Evolutionary conservation across 2,888 invertebrate species (phyloP), one percentile per base, ranked within the genome.

Genomic region (Orgyia antiqua): DNA sequence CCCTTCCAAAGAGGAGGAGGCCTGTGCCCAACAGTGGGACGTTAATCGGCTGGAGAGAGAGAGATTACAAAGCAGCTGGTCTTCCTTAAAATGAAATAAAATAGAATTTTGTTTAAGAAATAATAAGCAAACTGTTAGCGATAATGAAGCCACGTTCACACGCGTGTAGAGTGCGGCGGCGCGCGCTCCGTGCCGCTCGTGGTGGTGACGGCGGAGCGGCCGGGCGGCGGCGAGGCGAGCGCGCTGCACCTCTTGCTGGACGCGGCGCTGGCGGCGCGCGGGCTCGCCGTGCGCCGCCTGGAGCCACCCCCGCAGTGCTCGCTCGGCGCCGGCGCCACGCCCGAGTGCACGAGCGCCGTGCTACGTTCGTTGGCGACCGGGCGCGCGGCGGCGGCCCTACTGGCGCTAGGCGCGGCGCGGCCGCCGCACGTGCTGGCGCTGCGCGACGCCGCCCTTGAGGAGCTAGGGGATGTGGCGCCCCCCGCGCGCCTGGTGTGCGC

Each of bases 381-480:
- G 1, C 12, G 0, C 2, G 33, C 51, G 36, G 58, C 54, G 31
- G 68, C 36, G 3, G 69, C 68, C 8, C 30, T 72, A 32, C 37
- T 53, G 30, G 40, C 51, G n/a, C 41, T 69, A 39, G 53, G 66
- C n/a, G 58, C 56, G 8, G 44, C 52, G 13, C 36, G 36, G 37
- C 64, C 33, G 44, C 69, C 64, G 18, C 53, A 39, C 33, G 49
- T 62, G 30, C 61, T 58, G 7, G 34, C 36, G 15, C 64, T 76
- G 42, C 68, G 71, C 21, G 75, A 75, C 40, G 53, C 48, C 21
- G 73, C 73, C 2, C 58, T 80, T 2, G 68, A 64, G 41, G 70
- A 67, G 41, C 51, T 73, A 7, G 74, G 73, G 3, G 74, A 72
- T 45, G 68, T 64, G 15, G 50, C 61, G 30, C 66, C 71, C 26